Conservation (phyloP, 2,888 invertebrate species). For the Patella caerulea region DNA sequence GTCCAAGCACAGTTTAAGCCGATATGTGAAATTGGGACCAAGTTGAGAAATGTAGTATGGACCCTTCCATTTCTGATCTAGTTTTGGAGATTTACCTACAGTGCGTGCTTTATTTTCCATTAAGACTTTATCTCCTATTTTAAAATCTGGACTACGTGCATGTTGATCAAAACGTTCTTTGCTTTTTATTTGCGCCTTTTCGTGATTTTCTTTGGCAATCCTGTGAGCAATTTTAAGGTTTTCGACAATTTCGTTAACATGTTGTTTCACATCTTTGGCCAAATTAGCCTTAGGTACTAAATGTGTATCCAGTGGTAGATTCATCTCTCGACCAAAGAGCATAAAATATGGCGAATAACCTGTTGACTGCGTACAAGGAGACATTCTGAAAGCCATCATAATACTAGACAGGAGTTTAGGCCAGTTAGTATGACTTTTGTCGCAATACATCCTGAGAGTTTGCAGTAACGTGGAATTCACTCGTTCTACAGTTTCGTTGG, state of each 20-base stretch:
- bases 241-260: constrained; percentile 29
- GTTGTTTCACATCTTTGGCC: constrained; percentile 31
- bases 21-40: constrained; percentile 30
- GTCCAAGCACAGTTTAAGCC: constrained; percentile 3
- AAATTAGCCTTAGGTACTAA: constrained; percentile 31
- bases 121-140: constrained; percentile 26
- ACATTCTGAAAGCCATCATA: constrained; percentile 41
- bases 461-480: constrained; percentile 40
- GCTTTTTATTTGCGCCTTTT: constrained; percentile 18
- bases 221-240: constrained; percentile 17
- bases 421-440: constrained; percentile 37
- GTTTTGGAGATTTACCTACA: constrained; percentile 29
- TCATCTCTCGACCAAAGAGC: constrained; percentile 40
- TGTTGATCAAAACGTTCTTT: constrained; percentile 28
- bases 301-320: constrained; percentile 30
- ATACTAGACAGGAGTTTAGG: constrained; percentile 34
- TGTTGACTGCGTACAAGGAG: constrained; percentile 38
- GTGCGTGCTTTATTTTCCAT: constrained; percentile 18
- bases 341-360: constrained; percentile 36
- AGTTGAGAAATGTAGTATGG: constrained; percentile 23
- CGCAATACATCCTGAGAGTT: constrained; percentile 32
- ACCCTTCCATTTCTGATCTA: constrained; percentile 14
- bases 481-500: constrained; percentile 40
- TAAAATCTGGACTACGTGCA: constrained; percentile 25
- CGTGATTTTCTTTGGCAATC: constrained; percentile 25